Conservation (phyloP, 2,113 vertebrate genomes). For the Colius striatus region DNA sequence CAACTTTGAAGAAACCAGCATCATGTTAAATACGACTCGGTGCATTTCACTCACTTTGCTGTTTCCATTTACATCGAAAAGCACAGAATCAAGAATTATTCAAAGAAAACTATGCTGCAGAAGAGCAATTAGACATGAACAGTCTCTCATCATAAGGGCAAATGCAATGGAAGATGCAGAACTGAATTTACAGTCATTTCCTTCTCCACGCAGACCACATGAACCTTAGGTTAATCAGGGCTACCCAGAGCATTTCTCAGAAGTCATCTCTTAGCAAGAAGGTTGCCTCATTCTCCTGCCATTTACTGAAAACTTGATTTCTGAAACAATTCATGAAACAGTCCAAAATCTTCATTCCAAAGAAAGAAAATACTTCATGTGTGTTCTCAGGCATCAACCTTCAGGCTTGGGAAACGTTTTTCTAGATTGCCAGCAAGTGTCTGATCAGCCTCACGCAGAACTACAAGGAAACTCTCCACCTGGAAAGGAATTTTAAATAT, state of each 20-base stretch:
- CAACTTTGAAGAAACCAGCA: neutral
- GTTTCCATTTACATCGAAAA: neutral
- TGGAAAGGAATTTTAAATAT: conserved; percentile 62
- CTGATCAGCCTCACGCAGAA: conserved; percentile 84
- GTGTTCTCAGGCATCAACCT: conserved; percentile 46
- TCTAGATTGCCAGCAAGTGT: conserved; percentile 81
- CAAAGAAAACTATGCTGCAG: neutral
- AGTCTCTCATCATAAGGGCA: neutral
- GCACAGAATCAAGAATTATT: neutral
- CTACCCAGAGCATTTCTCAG: neutral
- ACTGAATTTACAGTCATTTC: neutral
- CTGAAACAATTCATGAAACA: neutral
- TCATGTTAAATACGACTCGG: neutral
- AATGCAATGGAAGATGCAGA: conserved; percentile 30
- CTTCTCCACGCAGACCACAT: neutral
- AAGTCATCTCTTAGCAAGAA: neutral
- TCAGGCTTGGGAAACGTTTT: conserved; percentile 80
- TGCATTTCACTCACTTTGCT: neutral
- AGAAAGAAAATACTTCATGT: conserved; percentile 1
- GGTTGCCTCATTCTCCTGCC: neutral
- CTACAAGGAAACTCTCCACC: conserved; percentile 85
- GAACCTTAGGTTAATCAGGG: neutral
- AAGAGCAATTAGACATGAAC: neutral
- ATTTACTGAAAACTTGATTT: neutral
- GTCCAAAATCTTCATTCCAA: conserved; percentile 39